Evolutionary conservation across 2,888 invertebrate genomes (phyloP).

Genomic region (Melanostoma mellinum): DNA sequence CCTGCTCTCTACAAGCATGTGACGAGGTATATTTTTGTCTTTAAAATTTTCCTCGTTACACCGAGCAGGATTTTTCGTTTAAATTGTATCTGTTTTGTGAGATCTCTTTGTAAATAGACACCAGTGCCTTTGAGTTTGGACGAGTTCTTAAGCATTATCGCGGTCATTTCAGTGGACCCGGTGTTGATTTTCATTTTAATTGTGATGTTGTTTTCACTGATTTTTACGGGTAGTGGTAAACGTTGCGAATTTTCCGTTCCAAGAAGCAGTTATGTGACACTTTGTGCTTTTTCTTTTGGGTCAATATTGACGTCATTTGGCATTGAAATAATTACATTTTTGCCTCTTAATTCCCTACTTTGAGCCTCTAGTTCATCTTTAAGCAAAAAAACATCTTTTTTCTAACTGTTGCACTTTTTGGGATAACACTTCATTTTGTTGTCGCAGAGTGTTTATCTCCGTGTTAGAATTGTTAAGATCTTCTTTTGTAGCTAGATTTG

Average conservation of each 20-base stretch:
- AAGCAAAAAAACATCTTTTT: neutral
- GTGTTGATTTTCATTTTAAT: no score
- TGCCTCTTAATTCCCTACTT: constrained; percentile 1
- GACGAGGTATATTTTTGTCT: no score
- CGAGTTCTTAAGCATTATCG: no score
- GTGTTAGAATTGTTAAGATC: no score
- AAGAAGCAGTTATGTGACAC: neutral
- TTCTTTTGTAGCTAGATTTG: constrained; percentile 9
- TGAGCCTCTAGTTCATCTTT: neutral
- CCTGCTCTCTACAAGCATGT: no score
- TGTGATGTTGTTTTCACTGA: constrained; percentile 4
- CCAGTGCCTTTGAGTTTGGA: no score
- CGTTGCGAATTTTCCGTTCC: neutral
- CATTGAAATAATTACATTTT: constrained; percentile 3
- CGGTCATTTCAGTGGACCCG: no score
- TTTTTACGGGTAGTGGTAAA: constrained; percentile 1
- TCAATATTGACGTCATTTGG: constrained; percentile 6
- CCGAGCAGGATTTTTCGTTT: no score
- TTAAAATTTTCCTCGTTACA: no score
- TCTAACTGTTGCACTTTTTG: neutral
- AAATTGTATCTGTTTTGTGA: no score
- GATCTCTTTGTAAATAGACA: no score
- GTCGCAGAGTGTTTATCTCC: neutral
- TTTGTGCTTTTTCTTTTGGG: neutral
- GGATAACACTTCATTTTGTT: constrained; percentile 6